Evolutionary conservation across 2,888 invertebrate species (phyloP).

Genomic region (Zhuqinia jingwanae): DNA sequence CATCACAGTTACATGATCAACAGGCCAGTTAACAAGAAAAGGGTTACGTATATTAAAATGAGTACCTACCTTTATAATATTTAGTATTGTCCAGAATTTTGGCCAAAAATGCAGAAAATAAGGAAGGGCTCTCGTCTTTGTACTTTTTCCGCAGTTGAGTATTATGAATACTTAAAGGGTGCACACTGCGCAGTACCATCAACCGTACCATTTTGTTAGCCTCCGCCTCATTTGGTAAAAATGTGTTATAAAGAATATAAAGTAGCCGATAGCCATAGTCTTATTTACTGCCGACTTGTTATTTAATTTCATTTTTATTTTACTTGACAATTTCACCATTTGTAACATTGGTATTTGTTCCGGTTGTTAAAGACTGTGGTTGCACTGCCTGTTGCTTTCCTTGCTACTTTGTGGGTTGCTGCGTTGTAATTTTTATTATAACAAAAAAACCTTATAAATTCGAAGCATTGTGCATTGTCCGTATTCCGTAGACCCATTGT

Average conservation of each 20-base stretch:
- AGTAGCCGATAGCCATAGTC: constrained; percentile 38
- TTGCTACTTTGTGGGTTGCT: constrained; percentile 58
- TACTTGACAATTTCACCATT: not conserved
- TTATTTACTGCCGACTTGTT: not conserved
- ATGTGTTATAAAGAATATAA: constrained; percentile 6
- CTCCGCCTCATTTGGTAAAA: too few relatives aligned
- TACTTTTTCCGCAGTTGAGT: constrained; percentile 17
- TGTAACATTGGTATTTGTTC: constrained; percentile 3
- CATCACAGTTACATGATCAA: not conserved
- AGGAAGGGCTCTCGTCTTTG: not conserved
- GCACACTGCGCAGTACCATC: not conserved
- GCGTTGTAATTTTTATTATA: constrained; percentile 57
- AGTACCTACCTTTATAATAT: not conserved
- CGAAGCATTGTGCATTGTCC: not conserved
- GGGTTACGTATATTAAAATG: too few relatives aligned
- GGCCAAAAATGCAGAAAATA: not conserved
- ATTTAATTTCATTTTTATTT: too few relatives aligned
- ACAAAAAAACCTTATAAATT: not conserved
- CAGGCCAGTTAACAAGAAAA: not conserved
- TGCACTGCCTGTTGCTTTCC: constrained; percentile 34
- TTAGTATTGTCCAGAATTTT: not conserved
- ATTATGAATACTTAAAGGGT: not conserved
- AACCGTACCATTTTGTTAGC: too few relatives aligned
- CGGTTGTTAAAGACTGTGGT: constrained; percentile 43
- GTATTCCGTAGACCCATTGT: too few relatives aligned